Percentiles rank a stretch among this genome's conserved stretches.
phyloP scores from a whole-genome alignment of 2,797 vertebrate species.

The Leucoraja ocellata region DNA sequence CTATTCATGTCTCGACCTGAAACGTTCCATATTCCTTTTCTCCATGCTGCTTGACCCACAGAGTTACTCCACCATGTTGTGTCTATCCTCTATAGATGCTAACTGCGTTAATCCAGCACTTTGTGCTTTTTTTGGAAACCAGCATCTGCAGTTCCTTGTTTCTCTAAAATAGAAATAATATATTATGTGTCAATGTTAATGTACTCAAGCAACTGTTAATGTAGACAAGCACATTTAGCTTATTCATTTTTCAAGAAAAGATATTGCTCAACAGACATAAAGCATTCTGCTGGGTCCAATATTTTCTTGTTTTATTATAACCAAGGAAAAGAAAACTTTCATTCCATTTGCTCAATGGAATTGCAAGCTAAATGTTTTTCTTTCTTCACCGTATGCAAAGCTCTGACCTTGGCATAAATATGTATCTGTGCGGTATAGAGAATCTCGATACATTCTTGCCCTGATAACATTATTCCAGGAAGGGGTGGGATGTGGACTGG shows the following conservation, averaged over 20 bases:
- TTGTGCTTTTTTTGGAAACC: no score
- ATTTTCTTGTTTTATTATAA: background rate
- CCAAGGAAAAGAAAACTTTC: background rate
- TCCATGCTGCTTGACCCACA: no score
- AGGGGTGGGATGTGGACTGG: background rate
- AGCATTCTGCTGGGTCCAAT: background rate
- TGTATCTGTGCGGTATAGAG: background rate
- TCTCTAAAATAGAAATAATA: background rate
- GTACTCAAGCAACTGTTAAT: background rate
- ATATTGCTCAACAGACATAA: background rate
- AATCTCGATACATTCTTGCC: background rate
- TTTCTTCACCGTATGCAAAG: slow-evolving; percentile 10
- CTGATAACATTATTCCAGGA: background rate
- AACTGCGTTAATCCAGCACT: no score
- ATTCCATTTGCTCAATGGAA: background rate
- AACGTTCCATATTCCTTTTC: no score
- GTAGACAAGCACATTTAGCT: background rate
- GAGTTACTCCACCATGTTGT: no score
- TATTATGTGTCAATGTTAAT: background rate
- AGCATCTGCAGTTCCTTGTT: no score
- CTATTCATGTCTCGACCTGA: no score
- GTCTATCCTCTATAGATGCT: no score
- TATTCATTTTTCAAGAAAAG: background rate
- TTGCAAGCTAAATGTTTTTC: background rate
- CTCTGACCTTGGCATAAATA: background rate